These are phyloP conservation scores for Grammomys dolichurus DNA, from an alignment of 2,113 vertebrate species.

Conservation along the genomic window DNA sequence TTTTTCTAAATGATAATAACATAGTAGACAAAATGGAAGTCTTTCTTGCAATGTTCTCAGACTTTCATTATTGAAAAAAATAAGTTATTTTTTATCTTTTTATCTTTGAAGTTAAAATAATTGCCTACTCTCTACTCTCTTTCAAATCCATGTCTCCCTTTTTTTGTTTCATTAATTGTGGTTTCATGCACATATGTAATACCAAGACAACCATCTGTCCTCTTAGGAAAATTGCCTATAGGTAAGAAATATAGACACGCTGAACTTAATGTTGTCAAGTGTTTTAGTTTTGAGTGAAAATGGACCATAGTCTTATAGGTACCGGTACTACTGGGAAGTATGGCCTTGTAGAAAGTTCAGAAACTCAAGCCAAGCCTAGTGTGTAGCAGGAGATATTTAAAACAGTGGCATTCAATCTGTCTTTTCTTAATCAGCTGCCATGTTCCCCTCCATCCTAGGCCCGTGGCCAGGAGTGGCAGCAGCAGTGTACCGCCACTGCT, in stretches of 20 bases:
- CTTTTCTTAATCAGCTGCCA: too few species aligned
- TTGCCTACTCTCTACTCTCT: neutral
- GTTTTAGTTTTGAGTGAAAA: too few species aligned
- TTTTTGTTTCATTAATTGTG: neutral
- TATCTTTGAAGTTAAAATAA: neutral
- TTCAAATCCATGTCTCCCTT: neutral
- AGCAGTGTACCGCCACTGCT: too few species aligned
- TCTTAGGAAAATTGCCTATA: neutral
- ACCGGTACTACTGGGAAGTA: too few species aligned
- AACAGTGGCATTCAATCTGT: too few species aligned
- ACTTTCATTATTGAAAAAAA: neutral
- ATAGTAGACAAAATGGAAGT: neutral
- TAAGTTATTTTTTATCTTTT: neutral
- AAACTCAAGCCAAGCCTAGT: too few species aligned
- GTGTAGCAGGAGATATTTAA: too few species aligned
- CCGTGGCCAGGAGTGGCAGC: too few species aligned
- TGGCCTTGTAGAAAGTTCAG: too few species aligned
- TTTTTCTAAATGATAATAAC: neutral
- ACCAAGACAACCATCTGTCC: neutral
- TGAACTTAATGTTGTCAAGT: neutral
- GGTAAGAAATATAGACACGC: neutral
- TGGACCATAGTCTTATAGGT: too few species aligned
- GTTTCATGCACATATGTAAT: neutral
- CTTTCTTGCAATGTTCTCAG: neutral
- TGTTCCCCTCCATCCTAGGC: too few species aligned